These are phyloP conservation scores for Forbesichthys papilliferus DNA, from an alignment of 2,113 vertebrate genomes.

Conservation along the genomic window DNA sequence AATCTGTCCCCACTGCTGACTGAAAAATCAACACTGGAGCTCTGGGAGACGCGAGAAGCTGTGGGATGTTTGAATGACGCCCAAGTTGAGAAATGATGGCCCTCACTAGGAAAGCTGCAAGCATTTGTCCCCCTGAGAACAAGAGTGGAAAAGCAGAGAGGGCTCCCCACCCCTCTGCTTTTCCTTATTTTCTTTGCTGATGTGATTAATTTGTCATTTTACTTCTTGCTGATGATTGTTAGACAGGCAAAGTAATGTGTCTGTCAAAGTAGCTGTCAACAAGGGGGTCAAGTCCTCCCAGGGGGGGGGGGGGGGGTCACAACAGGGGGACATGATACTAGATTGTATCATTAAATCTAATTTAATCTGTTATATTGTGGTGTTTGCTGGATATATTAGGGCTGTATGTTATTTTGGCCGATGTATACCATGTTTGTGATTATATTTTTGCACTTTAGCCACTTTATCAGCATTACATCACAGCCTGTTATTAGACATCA, in stretches of 20 bases:
- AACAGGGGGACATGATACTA: too few species aligned
- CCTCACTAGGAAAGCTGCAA: too few species aligned
- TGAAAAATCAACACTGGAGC: slow-evolving; percentile 70
- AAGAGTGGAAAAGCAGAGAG: background rate
- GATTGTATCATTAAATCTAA: too few species aligned
- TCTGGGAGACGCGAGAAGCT: slow-evolving; percentile 43
- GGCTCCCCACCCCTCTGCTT: background rate
- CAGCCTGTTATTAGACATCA: too few species aligned
- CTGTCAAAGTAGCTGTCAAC: background rate
- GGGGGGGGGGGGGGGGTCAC: too few species aligned
- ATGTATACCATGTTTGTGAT: too few species aligned
- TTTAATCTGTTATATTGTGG: too few species aligned
- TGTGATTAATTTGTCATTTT: slow-evolving; percentile 24
- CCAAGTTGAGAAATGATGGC: slow-evolving; percentile 30
- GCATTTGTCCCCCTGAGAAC: background rate
- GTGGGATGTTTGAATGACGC: slow-evolving; percentile 26
- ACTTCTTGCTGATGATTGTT: background rate
- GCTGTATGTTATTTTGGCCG: too few species aligned
- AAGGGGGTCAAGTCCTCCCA: too few species aligned
- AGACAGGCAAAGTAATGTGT: slow-evolving; percentile 4
- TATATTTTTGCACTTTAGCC: too few species aligned
- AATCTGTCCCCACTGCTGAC: slow-evolving; percentile 63
- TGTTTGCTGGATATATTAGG: too few species aligned
- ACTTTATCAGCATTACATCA: too few species aligned
- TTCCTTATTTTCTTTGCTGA: background rate